Evolutionary conservation across 2,113 vertebrate species (phyloP).

Genomic region (Nycticebus coucang): DNA sequence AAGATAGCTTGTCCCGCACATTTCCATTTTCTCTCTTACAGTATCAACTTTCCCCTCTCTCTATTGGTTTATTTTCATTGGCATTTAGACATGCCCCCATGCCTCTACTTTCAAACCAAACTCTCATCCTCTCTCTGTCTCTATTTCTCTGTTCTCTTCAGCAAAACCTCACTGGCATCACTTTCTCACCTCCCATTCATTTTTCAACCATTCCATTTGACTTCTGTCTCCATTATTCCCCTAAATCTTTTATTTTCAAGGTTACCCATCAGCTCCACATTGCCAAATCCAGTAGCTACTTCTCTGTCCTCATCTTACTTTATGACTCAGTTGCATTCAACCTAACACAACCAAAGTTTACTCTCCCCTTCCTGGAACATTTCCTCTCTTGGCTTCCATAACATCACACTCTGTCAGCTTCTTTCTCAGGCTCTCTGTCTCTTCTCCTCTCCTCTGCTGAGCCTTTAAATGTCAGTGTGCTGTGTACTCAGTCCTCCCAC

Average conservation of each 20-base stretch:
- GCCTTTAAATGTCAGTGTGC: slow-evolving; percentile 69
- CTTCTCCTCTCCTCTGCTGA: slow-evolving; percentile 31
- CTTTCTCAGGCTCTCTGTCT: slow-evolving; percentile 43
- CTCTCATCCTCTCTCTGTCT: background rate
- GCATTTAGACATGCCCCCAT: background rate
- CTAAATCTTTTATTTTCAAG: background rate
- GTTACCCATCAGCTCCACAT: background rate
- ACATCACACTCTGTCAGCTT: background rate
- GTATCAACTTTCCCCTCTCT: background rate
- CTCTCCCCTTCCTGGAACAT: background rate
- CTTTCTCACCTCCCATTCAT: background rate
- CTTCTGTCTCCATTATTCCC: background rate
- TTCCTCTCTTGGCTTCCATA: slow-evolving; percentile 37
- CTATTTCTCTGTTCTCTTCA: background rate
- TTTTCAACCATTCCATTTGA: background rate
- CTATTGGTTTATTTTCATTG: background rate
- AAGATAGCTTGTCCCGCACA: too few relatives aligned
- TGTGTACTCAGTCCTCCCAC: slow-evolving; percentile 51
- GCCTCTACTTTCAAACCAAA: background rate
- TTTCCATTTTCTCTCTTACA: background rate
- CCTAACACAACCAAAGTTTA: background rate
- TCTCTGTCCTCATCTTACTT: background rate
- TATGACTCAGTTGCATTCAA: background rate
- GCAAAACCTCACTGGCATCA: background rate
- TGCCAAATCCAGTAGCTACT: background rate